Base-by-base conservation (phyloP, 2,113 vertebrate genomes). In the Datnioides undecimradiatus region DNA sequence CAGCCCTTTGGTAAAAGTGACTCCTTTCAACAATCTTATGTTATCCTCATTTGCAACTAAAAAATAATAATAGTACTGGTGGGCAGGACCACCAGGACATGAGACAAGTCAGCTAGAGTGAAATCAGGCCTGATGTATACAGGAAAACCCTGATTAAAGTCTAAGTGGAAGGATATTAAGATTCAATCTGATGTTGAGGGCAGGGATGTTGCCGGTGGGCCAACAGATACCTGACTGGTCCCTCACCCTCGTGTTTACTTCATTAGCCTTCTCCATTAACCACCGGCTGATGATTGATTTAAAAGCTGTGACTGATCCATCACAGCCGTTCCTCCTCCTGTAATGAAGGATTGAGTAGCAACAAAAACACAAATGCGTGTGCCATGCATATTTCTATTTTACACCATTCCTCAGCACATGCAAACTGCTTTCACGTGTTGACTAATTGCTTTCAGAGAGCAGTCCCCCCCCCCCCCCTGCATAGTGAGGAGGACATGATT, bases 401-500 rank as follows among this genome's bases (percentile, higher is more conserved):
- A 40, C 34, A 31, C 48, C 31, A 48, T 71, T 75, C 82, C 55
- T 80, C 17, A 48, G 76, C 51, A 70, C 60, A 21, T 43, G 52
- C 70, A 76, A 58, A 76, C 55, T 62, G 49, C 65, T 82, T 74
- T 88, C 67, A 76, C 54, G 4, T 77, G 73, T 71, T 83, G 12
- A 10, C 46, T 73, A 66, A 84, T 88, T 65, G 65, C 80, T 86
- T 49, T 31, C 69, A 73, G 75, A 67, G 27, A 34, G 58, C 55
- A 25, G 10, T 70, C 25, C 27, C 68, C 52, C 66, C 21, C 8
- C 31, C 55, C 66, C 21, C 8, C 31, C 55, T 29, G 25, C 29
- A 64, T 74, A 82, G 29, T 78, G 60, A 66, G 63, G 31, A 38
- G 62, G 38, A 80, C 77, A 80, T 71, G 59, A 76, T 86, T 87